Conservation (phyloP, 2,888 invertebrate species). For the Drosophila silvestris region DNA sequence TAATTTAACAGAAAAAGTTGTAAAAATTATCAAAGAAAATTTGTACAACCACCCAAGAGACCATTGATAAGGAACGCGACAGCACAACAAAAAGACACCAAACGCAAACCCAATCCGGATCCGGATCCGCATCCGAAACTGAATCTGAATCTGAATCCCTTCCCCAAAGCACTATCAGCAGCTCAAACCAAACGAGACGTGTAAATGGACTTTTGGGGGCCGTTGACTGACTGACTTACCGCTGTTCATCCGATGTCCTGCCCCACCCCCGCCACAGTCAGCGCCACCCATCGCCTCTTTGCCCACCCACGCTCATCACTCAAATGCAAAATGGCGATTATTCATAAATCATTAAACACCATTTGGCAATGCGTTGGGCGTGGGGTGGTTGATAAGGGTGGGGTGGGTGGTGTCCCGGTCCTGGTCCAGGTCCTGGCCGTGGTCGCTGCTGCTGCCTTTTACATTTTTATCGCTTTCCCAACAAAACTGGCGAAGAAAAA, state of each 20-base stretch:
- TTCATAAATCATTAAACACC: constrained; percentile 85
- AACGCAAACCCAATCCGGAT: constrained; percentile 18
- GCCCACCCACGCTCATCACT: constrained; percentile 52
- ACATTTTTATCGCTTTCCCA: constrained; percentile 79
- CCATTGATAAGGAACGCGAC: constrained; percentile 64
- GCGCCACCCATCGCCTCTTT: background rate
- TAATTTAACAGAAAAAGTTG: constrained; percentile 40
- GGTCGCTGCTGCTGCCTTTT: constrained; percentile 65
- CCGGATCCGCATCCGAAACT: constrained; percentile 8
- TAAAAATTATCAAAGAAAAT: constrained; percentile 75
- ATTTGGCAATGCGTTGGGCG: constrained; percentile 73
- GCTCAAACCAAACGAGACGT: constrained; percentile 57
- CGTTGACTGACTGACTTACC: constrained; percentile 76
- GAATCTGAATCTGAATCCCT: constrained; percentile 2
- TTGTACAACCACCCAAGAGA: constrained; percentile 57
- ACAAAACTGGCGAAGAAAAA: constrained; percentile 71
- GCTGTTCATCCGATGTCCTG: constrained; percentile 13
- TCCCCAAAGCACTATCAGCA: background rate
- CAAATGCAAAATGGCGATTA: constrained; percentile 84
- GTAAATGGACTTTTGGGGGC: constrained; percentile 71
- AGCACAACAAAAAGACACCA: background rate
- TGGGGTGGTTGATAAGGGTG: constrained; percentile 9
- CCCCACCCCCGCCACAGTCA: background rate
- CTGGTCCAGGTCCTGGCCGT: constrained; percentile 34
- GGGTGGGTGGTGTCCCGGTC: constrained; percentile 26